Evolutionary conservation across 2,113 vertebrate species (phyloP).

Genomic region (Sarotherodon lohbergeri): DNA sequence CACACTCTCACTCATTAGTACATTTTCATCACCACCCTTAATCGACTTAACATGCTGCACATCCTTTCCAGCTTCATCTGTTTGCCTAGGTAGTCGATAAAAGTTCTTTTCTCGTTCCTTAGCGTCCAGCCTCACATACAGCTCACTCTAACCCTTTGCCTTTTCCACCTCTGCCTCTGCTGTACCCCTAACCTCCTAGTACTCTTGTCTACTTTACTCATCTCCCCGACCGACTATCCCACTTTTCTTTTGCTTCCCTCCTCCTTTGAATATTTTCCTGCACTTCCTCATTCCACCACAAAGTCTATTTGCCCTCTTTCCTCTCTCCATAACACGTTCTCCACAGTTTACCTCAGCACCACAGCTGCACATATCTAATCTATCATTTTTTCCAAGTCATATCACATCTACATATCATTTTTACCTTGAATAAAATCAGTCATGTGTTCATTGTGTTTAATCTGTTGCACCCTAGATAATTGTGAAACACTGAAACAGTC

Average conservation of each 20-base stretch:
- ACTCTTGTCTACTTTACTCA: background rate
- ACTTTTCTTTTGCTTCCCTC: background rate
- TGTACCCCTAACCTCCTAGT: background rate
- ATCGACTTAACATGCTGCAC: background rate
- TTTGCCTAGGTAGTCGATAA: background rate
- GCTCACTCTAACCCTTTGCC: background rate
- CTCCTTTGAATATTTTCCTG: background rate
- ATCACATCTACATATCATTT: background rate
- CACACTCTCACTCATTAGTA: background rate
- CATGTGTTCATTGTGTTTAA: background rate
- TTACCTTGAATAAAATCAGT: background rate
- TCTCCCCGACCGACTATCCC: background rate
- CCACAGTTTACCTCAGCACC: background rate
- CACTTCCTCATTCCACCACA: background rate
- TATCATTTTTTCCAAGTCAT: background rate
- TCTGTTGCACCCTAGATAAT: background rate
- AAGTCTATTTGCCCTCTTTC: background rate
- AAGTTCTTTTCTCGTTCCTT: background rate
- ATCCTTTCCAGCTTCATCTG: background rate
- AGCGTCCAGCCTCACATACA: accelerated
- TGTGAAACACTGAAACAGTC: background rate
- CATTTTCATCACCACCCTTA: background rate
- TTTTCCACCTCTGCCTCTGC: background rate
- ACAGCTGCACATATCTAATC: background rate
- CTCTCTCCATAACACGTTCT: background rate